Evolutionary conservation across 2,113 vertebrate genomes (phyloP), one percentile per base, ranked within the genome.

Genomic region (Callionymus lyra): DNA sequence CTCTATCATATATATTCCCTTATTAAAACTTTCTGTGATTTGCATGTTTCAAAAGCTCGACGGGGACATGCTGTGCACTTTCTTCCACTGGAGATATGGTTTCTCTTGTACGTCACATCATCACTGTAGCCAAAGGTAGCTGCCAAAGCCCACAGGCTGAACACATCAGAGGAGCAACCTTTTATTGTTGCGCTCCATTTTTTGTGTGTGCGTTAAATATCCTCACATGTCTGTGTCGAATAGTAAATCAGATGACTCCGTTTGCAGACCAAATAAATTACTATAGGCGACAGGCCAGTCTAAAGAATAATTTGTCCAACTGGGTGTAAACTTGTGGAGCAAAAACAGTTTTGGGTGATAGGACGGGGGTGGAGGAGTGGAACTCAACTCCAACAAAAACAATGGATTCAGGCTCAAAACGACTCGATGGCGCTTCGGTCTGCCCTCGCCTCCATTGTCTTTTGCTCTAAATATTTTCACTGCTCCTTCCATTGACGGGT

Each of bases 371-470:
- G 63, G 65, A 59, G 65, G 47, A 64, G 45, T 41, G 21, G 50
- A 64, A 45, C 34, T 50, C 46, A 59, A 33, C 43, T 76, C 77
- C 80, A 82, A 68, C 56, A 56, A 74, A 80, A 79, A 79, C 77
- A 82, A 63, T 70, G 53, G 63, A 70, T 74, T 59, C 53, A 56
- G 65, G 71, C 59, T 71, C 50, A n/a, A n/a, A n/a, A n/a, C n/a
- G n/a, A n/a, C n/a, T n/a, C n/a, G 12, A 17, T 69, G 69, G 72
- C 63, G 59, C 56, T 65, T 48, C 59, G 62, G 48, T 53, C 55
- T 47, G 33, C 59, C 68, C 70, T 70, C 53, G 60, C 68, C 66
- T 70, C 16, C 40, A 27, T 35, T 50, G 39, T 39, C 33, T 38
- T 53, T 38, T 37, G 58, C 27, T 38, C 40, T 58, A 50, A 63